Conservation (phyloP, 2,888 invertebrate species). For the Blastobasis adustella region DNA sequence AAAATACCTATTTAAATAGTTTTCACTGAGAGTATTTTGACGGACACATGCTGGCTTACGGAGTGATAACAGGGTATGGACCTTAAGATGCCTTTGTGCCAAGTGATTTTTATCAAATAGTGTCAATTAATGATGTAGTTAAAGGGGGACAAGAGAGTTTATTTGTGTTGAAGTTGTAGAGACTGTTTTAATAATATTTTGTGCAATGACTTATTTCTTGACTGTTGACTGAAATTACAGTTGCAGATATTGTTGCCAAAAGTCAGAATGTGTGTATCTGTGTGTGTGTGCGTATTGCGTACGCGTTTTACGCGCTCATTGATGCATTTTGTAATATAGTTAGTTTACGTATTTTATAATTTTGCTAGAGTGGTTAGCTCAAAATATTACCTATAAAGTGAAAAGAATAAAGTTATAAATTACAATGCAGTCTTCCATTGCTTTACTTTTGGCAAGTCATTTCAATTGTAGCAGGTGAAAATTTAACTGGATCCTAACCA, state of each 20-base stretch:
- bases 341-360: slow-evolving; percentile 51
- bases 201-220: slow-evolving; percentile 57
- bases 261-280: slow-evolving; percentile 35
- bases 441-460: slow-evolving; percentile 57
- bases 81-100: slow-evolving; percentile 71
- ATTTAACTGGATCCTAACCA: slow-evolving; percentile 36
- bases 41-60: slow-evolving; percentile 49
- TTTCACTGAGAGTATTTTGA: slow-evolving; percentile 65
- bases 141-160: slow-evolving; percentile 57
- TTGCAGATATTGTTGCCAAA: slow-evolving; percentile 51
- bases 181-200: slow-evolving; percentile 58
- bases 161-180: slow-evolving; percentile 58
- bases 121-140: slow-evolving; percentile 69
- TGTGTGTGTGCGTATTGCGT: slow-evolving; percentile 25
- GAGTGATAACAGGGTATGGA: slow-evolving; percentile 71
- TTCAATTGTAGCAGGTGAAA: slow-evolving; percentile 64
- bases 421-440: slow-evolving; percentile 57
- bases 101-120: slow-evolving; percentile 70
- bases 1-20: slow-evolving; percentile 22
- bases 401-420: slow-evolving; percentile 16
- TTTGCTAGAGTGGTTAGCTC: slow-evolving; percentile 42
- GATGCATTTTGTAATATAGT: slow-evolving; percentile 71
- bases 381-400: slow-evolving; percentile 34
- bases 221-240: slow-evolving; percentile 40
- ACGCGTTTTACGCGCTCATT: slow-evolving; percentile 36